phyloP scores from a whole-genome alignment of 2,797 vertebrate genomes.

The Gallinago nigripennis region DNA sequence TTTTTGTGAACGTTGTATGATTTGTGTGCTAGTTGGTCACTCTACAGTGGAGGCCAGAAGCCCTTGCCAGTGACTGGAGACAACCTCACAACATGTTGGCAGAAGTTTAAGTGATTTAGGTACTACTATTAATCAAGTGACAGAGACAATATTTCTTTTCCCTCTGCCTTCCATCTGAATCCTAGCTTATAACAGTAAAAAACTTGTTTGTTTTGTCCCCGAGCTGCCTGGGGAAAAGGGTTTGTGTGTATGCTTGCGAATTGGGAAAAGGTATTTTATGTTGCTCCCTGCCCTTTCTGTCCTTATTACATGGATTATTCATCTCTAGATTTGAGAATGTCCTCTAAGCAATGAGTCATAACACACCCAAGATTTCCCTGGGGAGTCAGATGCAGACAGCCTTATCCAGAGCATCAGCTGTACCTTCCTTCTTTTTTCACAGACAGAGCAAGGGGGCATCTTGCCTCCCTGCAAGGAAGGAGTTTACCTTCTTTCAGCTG shows the following conservation, averaged over 20 bases:
- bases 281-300: slow-evolving; percentile 5
- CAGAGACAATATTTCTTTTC: slow-evolving; percentile 1
- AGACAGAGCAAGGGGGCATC: background rate
- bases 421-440: background rate
- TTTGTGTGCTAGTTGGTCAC: background rate
- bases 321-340: background rate
- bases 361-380: background rate
- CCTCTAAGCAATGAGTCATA: slow-evolving; percentile 1
- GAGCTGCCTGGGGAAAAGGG: background rate
- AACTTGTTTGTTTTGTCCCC: background rate
- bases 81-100: accelerated
- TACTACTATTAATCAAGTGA: background rate
- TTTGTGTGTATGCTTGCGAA: background rate
- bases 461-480: background rate
- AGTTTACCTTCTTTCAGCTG: background rate
- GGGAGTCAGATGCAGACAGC: slow-evolving; percentile 8
- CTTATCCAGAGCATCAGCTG: slow-evolving; percentile 35
- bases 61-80: background rate
- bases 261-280: background rate
- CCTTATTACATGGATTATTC: background rate
- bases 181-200: background rate
- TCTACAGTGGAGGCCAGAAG: background rate
- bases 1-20: background rate
- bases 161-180: background rate
- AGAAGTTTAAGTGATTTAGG: slow-evolving; percentile 4